These are phyloP conservation scores for Peromyscus polionotus DNA, from an alignment of 2,113 vertebrate species.

Conservation along the genomic window DNA sequence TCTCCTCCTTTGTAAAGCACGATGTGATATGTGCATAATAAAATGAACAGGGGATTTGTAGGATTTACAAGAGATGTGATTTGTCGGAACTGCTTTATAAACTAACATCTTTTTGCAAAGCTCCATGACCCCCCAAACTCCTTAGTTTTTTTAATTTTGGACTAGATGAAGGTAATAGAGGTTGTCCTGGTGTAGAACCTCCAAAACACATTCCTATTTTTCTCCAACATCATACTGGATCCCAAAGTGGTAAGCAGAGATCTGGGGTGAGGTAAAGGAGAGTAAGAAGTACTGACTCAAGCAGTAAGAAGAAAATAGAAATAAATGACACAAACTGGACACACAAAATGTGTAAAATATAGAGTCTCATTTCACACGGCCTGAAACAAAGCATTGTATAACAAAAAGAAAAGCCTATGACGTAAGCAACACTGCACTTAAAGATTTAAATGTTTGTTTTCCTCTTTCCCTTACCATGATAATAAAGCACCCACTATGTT, in stretches of 20 bases:
- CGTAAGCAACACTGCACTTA: neutral
- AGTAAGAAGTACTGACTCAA: neutral
- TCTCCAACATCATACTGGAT: neutral
- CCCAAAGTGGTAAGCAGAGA: neutral
- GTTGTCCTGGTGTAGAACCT: neutral
- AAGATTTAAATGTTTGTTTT: neutral
- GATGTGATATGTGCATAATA: neutral
- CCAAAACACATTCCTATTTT: neutral
- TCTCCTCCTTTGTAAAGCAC: conserved; percentile 15
- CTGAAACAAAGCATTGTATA: neutral
- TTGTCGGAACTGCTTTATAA: neutral
- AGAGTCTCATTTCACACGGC: neutral
- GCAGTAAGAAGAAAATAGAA: neutral
- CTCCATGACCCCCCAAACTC: neutral
- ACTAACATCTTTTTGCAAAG: neutral
- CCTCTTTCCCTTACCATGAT: neutral
- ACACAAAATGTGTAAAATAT: neutral
- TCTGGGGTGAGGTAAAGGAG: neutral
- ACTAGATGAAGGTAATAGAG: neutral
- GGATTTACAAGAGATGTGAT: neutral
- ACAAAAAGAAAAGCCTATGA: neutral
- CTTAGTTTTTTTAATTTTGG: neutral
- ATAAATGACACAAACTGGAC: neutral
- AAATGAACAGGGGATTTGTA: neutral
- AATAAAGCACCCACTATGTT: neutral